Evolutionary conservation across 23 tunicate genomes (phyloP), one percentile per base, ranked within the genome.

Genomic region (Styela plicata): DNA sequence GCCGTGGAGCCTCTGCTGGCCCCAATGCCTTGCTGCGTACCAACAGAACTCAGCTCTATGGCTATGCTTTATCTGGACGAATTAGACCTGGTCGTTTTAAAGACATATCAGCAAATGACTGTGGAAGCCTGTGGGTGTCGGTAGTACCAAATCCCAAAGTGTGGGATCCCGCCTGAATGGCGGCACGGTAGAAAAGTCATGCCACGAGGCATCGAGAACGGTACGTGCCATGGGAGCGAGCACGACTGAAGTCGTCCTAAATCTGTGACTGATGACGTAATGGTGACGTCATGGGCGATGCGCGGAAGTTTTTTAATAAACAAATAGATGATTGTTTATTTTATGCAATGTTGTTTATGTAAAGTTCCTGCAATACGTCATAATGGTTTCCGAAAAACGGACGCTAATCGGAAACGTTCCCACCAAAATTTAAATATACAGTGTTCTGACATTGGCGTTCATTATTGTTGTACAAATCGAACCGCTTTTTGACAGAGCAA

Each of bases 1-100:
- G 81, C 87, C 2, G 98, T 88, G 22, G 71, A 91, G 2, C 74
- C 85, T 2, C 22, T 69, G 70, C 27, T 64, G 33, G 86, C 88
- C 7, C 93, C 98, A 1, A 88, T 63, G 69, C 87, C 98, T 2
- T 93, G 98, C 82, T 93, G 98, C 71, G 98, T 93, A 23, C 98
- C 98, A 0, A 93, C 98, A 18, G 90, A 88, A 64, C 85, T 93
- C 2, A 78, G 78, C 36, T 33, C 87, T 0, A 81, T 93, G 3
- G 80, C 98, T 2, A 93, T 93, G 98, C 84, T 93, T 0, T 93
- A 93, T 69, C 68, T 88, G 69, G 92, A 93, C 70, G 93, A 88
- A 65, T 68, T 75, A 44, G 84, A 88, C 25, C 73, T 80, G 31
- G 98, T 93, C 64, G 93, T 93, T 16, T 76, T 93, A 25, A 93